These are phyloP conservation scores for Polypedilum pembai DNA, from an alignment of 1,140 invertebrate species.

Conservation along the genomic window DNA sequence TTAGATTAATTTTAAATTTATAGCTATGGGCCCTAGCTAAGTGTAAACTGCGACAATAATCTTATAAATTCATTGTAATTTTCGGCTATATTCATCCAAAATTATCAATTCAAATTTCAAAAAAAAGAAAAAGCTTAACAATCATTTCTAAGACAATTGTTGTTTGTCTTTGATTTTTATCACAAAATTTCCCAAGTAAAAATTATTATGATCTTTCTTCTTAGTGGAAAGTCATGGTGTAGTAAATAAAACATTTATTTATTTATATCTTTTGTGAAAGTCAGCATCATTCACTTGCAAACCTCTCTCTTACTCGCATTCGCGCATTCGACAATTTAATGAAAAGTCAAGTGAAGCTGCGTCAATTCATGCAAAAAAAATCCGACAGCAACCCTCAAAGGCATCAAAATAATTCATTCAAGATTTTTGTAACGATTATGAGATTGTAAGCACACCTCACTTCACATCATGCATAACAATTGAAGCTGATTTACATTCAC, in stretches of 20 bases:
- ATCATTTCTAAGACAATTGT: slow-evolving; percentile 11
- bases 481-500: background rate
- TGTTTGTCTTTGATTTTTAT: background rate
- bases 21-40: background rate
- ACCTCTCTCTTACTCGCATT: background rate
- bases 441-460: background rate
- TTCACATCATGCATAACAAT: background rate
- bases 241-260: slow-evolving; percentile 9
- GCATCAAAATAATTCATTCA: no score
- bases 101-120: background rate
- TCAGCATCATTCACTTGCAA: background rate
- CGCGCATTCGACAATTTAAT: background rate
- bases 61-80: background rate
- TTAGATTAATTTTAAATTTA: slow-evolving; percentile 11
- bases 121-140: background rate
- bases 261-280: background rate
- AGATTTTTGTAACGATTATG: background rate
- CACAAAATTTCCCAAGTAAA: background rate
- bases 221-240: no score
- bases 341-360: no score
- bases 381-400: background rate
- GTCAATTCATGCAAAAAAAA: no score
- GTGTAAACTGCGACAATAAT: slow-evolving; percentile 8
- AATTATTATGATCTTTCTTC: slow-evolving; percentile 1
- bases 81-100: background rate